phyloP scores from a whole-genome alignment of 2,888 invertebrate genomes.

The Nomada ferruginata region DNA sequence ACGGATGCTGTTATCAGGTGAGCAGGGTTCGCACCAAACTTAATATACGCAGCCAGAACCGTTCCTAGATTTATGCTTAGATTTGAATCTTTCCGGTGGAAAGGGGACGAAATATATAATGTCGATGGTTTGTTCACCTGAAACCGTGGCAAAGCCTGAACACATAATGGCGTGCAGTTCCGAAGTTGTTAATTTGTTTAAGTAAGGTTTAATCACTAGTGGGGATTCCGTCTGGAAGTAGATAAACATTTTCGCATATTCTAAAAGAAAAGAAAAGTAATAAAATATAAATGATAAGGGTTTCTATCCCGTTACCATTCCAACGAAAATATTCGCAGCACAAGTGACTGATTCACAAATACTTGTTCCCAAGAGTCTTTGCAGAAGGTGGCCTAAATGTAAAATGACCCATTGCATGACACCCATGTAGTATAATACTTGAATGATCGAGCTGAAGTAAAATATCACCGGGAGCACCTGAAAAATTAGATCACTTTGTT shows the following conservation, averaged over 20 bases:
- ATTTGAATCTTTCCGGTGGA: conserved; percentile 61
- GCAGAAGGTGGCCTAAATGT: conserved; percentile 92
- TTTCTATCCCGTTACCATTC: conserved; percentile 88
- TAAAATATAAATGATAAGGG: background rate
- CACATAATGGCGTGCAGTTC: conserved; percentile 97
- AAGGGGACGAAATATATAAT: background rate
- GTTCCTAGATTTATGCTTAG: conserved; percentile 86
- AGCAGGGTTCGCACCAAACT: conserved; percentile 94
- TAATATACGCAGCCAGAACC: conserved; percentile 96
- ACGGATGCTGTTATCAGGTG: conserved; percentile 96
- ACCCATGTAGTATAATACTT: conserved; percentile 95
- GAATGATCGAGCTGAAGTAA: conserved; percentile 96
- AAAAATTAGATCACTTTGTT: background rate
- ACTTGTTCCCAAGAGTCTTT: conserved; percentile 91
- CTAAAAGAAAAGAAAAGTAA: background rate
- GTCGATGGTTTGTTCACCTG: conserved; percentile 86
- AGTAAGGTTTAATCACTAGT: conserved; percentile 94
- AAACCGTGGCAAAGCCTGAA: conserved; percentile 97
- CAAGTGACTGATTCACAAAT: conserved; percentile 97
- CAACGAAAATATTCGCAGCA: conserved; percentile 97
- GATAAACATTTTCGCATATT: background rate
- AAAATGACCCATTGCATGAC: conserved; percentile 94
- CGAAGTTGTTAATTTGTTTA: conserved; percentile 93
- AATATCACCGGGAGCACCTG: conserved; percentile 95
- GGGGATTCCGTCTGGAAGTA: conserved; percentile 93